Evolutionary conservation across 2,888 invertebrate species (phyloP).

Genomic region (Acanthococcus lagerstroemiae): DNA sequence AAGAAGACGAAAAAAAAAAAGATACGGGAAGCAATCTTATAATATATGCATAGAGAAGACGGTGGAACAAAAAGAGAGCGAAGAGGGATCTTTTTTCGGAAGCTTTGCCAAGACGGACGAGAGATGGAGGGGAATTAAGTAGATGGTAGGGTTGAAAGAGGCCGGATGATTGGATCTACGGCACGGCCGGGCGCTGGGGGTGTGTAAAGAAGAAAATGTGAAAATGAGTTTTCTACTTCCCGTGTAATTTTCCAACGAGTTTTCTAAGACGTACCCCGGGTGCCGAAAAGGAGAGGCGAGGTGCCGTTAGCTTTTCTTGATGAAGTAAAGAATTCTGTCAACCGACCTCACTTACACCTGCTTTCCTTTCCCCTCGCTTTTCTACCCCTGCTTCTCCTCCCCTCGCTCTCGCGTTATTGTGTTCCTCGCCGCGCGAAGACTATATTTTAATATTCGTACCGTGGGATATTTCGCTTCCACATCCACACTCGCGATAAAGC

Average conservation of each 20-base stretch:
- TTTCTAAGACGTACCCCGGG: slow-evolving; percentile 7
- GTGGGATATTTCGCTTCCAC: neutral
- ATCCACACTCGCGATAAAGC: neutral
- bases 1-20: no score
- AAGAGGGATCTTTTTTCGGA: slow-evolving; percentile 28
- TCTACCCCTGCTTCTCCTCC: neutral
- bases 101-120: slow-evolving; percentile 1
- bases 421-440: neutral
- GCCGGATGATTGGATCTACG: slow-evolving; percentile 24
- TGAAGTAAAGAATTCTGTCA: slow-evolving; percentile 27
- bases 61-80: slow-evolving; percentile 19
- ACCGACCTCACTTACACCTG: slow-evolving; percentile 21
- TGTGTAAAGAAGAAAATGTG: slow-evolving; percentile 35
- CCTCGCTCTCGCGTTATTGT: neutral
- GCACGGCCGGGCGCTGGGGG: slow-evolving; percentile 11
- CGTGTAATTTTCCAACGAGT: slow-evolving; percentile 33
- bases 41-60: slow-evolving; percentile 28
- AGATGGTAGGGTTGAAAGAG: slow-evolving; percentile 27
- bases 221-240: slow-evolving; percentile 36
- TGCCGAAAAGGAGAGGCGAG: neutral
- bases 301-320: slow-evolving; percentile 25
- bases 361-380: neutral
- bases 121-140: slow-evolving; percentile 19
- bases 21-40: slow-evolving; percentile 20
- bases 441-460: slow-evolving; percentile 9